Evolutionary conservation across 2,888 invertebrate genomes (phyloP), one percentile per base, ranked within the genome.

Genomic region (Habroteleia sp.): DNA sequence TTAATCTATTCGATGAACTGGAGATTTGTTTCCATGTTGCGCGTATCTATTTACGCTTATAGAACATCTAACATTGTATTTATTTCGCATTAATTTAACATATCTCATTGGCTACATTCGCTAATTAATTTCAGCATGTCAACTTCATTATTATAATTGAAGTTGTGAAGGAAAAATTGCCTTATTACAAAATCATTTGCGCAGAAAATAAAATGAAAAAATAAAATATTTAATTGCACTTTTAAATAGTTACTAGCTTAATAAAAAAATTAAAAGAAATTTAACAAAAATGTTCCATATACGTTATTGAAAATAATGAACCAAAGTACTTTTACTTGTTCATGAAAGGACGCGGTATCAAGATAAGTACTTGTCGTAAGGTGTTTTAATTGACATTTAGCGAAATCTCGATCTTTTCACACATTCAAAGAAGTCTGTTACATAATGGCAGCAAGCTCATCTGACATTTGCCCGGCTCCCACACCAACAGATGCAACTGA

Each of bases 361-460:
- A 11, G 8, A 20, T 20, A 10, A 13, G 14, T 4, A 7, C 10
- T 58, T 17, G 37, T 37, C 37, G 37, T 13, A 13, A 14, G 39
- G 7, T 52, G 52, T 65, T 65, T 52, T 65, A 65, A 65, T 65
- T 52, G 44, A 44, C 52, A 52, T 65, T 52, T 52, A 65, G 20
- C 54, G 8, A 27, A 42, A 44, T 17, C 13, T 8, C 17, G 33
- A 46, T 54, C 52, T 54, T 46, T 29, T 35, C 13, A 29, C 35
- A 44, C 37, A 46, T 39, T 65, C 54, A 23, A 44, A 33, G 20
- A 65, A 29, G n/a, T 29, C 27, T 8, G 56, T 56, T 66, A 29
- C 54, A 39, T 52, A 56, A 66, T 16, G 16, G 25, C n/a, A 29
- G n/a, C 14, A 11, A 17, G 37, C 8, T 66, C 37, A 5, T 31